phyloP scores from a whole-genome alignment of 2,888 invertebrate species.

The Cactoblastis cactorum region DNA sequence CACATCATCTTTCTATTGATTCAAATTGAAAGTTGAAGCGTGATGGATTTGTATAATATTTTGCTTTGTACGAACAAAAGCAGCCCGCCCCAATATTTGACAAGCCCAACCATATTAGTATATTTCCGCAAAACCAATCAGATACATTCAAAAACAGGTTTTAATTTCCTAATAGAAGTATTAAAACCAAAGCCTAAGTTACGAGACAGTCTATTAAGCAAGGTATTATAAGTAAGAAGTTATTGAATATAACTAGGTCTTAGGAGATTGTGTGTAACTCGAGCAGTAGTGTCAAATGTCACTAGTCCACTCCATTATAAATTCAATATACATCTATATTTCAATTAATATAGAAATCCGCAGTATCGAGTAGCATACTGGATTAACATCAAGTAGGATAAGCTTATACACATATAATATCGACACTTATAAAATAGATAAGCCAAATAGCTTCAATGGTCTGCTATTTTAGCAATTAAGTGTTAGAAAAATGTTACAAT shows the following conservation, averaged over 20 bases:
- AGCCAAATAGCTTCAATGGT: background rate
- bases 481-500: too few species aligned
- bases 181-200: background rate
- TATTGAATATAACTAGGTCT: slow-evolving; percentile 39
- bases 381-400: background rate
- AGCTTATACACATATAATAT: background rate
- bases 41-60: too few species aligned
- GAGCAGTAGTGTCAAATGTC: slow-evolving; percentile 56
- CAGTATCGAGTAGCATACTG: slow-evolving; percentile 13
- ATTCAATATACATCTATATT: slow-evolving; percentile 39
- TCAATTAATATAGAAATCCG: slow-evolving; percentile 29
- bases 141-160: too few species aligned
- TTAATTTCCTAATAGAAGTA: too few species aligned
- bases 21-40: too few species aligned
- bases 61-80: too few species aligned
- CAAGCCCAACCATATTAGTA: too few species aligned
- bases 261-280: slow-evolving; percentile 61
- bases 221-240: slow-evolving; percentile 17
- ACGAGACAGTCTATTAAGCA: background rate
- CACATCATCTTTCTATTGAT: too few species aligned
- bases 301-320: slow-evolving; percentile 41
- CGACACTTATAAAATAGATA: background rate
- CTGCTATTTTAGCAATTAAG: too few species aligned
- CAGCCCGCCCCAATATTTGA: too few species aligned
- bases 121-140: too few species aligned